Evolutionary conservation across 2,888 invertebrate species (phyloP), one percentile per base, ranked within the genome.

Genomic region (Dicyrtomina minuta): DNA sequence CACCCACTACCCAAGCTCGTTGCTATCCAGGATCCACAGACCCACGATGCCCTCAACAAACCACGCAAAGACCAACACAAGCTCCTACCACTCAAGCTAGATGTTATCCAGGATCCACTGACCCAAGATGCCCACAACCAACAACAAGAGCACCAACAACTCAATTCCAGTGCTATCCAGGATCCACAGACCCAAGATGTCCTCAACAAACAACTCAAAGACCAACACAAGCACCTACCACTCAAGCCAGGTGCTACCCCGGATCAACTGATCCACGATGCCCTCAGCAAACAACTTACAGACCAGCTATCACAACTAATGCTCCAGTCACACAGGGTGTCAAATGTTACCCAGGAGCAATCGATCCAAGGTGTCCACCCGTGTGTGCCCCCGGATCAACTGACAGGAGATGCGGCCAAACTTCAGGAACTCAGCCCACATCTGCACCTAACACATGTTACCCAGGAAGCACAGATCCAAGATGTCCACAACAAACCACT

Each of bases 401-500:
- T 8, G 71, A 70, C 51, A 68, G 60, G 17, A n/a, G 66, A 8
- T 66, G 66, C 27, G 44, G 58, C 20, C 66, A 66, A 27, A 20
- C 43, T 53, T 33, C 64, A 10, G n/a, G 15, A 44, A 22, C 43
- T 60, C 70, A 3, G 46, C 58, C 60, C 43, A 65, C 61, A 46
- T 64, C 70, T 41, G 59, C 69, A n/a, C 51, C 53, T 13, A 56
- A 43, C n/a, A 13, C 13, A 15, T 61, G 62, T 26, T 41, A 67
- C 17, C 46, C 71, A 33, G 82, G 82, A 15, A 33, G 33, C 15
- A 66, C 56, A 26, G 66, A 66, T 46, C 46, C 66, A 3, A 65
- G 66, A 51, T 61, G 68, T 56, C 62, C 67, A 24, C 62, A 70
- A 41, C 61, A 66, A 6, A 67, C 70, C 1, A 66, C 66, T 4